Conservation (phyloP, 2,113 vertebrate species). For the Nicator chloris region DNA sequence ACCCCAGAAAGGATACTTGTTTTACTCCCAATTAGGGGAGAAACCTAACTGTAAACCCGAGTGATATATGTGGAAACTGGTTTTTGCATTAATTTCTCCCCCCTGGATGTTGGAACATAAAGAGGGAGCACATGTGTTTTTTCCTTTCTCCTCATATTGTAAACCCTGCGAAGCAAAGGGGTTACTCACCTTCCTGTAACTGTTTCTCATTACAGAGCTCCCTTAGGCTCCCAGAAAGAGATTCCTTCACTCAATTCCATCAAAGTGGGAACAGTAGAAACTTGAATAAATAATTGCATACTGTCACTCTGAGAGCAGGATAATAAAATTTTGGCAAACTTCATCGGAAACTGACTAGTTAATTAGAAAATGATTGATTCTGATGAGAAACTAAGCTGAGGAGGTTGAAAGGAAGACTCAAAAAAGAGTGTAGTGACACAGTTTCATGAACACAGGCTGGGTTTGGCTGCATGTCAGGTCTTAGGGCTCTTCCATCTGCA, state of each 20-base stretch:
- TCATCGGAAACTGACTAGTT: neutral
- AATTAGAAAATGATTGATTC: constrained; percentile 42
- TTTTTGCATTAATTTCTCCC: constrained; percentile 33
- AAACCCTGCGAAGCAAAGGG: neutral
- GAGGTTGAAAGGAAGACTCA: neutral
- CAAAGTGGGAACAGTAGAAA: constrained; percentile 28
- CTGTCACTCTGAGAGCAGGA: neutral
- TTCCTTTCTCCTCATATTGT: neutral
- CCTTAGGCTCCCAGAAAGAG: constrained; percentile 22
- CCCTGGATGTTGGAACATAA: neutral
- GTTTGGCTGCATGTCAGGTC: neutral
- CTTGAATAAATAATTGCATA: constrained; percentile 17
- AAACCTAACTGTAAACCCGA: neutral
- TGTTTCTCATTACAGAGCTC: constrained; percentile 50
- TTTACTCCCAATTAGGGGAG: neutral
- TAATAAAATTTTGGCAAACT: constrained; percentile 32
- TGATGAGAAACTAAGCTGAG: neutral
- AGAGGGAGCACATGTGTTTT: constrained; percentile 21
- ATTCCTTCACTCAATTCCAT: constrained; percentile 28
- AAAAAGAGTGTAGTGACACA: neutral
- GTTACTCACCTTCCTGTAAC: constrained; percentile 26
- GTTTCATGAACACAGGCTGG: neutral
- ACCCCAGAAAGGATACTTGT: neutral
- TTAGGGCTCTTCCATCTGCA: neutral
- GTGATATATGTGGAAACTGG: neutral